A percentile compares a stretch with the other conserved stretches of the same genome.
phyloP scores from a whole-genome alignment of 2,113 vertebrate species.

The Dascyllus trimaculatus region DNA sequence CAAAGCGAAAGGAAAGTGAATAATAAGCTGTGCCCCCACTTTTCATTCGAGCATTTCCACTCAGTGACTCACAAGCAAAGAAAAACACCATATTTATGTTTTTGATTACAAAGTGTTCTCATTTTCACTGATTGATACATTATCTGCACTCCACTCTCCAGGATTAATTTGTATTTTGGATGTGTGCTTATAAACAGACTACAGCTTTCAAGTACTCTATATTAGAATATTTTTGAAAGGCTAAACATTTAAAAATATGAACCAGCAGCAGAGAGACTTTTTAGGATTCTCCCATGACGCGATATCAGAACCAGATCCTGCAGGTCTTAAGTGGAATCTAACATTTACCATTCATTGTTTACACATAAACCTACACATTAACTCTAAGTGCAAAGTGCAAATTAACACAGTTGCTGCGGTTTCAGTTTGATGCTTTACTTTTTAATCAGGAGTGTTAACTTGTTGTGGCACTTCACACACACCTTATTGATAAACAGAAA shows the following conservation, averaged over 20 bases:
- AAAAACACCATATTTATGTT: neutral
- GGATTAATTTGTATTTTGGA: conserved; percentile 9
- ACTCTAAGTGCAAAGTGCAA: neutral
- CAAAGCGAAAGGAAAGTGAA: conserved; percentile 24
- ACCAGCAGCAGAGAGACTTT: neutral
- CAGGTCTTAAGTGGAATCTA: too few species aligned
- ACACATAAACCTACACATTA: neutral
- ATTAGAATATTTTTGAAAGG: neutral
- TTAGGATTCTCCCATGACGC: neutral
- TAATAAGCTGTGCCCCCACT: conserved; percentile 9
- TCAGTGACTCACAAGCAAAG: conserved; percentile 9
- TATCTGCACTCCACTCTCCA: neutral
- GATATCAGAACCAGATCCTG: neutral
- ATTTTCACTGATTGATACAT: conserved; percentile 14
- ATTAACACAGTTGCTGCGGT: neutral
- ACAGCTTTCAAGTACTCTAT: conserved; percentile 5
- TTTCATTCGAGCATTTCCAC: neutral
- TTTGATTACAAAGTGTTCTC: conserved; percentile 4
- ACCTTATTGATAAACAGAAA: neutral
- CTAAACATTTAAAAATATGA: conserved; percentile 17
- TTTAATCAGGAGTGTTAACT: neutral
- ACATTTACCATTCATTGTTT: neutral
- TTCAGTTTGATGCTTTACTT: neutral
- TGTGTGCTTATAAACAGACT: conserved; percentile 7
- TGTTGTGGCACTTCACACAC: neutral